These are phyloP conservation scores for Congeria kusceri DNA, from an alignment of 2,888 invertebrate genomes.

Conservation along the genomic window DNA sequence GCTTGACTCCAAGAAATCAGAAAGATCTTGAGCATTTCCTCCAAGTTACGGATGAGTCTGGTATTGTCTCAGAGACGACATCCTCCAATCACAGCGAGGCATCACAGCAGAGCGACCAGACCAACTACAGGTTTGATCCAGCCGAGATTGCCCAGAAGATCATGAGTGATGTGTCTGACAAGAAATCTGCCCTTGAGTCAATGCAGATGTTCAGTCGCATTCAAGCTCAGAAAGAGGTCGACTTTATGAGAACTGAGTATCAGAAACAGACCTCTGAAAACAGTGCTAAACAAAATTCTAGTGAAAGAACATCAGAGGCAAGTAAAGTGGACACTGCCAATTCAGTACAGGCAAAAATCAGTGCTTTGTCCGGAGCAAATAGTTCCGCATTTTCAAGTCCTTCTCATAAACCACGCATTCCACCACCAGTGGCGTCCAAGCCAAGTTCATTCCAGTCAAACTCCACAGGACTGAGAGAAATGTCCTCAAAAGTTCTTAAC, in stretches of 20 bases:
- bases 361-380: slow-evolving; percentile 33
- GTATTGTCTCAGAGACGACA: slow-evolving; percentile 70
- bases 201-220: slow-evolving; percentile 76
- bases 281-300: neutral
- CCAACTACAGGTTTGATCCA: slow-evolving; percentile 64
- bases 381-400: slow-evolving; percentile 64
- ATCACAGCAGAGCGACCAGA: slow-evolving; percentile 68
- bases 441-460: slow-evolving; percentile 60
- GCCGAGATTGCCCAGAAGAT: slow-evolving; percentile 78
- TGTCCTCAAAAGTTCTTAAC: slow-evolving; percentile 52
- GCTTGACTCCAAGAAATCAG: slow-evolving; percentile 55
- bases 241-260: slow-evolving; percentile 56
- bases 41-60: slow-evolving; percentile 65
- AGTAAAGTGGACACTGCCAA: neutral
- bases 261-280: slow-evolving; percentile 29
- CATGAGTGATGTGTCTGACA: slow-evolving; percentile 77
- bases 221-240: slow-evolving; percentile 67
- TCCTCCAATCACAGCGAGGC: slow-evolving; percentile 73
- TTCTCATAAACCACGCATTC: slow-evolving; percentile 58
- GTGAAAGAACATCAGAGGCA: neutral
- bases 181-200: slow-evolving; percentile 75
- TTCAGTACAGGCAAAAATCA: slow-evolving; percentile 51
- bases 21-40: slow-evolving; percentile 50
- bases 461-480: slow-evolving; percentile 43
- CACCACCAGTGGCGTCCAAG: slow-evolving; percentile 51